Percentiles rank a stretch among this genome's conserved stretches.
These are phyloP conservation scores for Cotesia chilonis DNA, from an alignment of 1,140 invertebrate species.

Conservation along the genomic window DNA sequence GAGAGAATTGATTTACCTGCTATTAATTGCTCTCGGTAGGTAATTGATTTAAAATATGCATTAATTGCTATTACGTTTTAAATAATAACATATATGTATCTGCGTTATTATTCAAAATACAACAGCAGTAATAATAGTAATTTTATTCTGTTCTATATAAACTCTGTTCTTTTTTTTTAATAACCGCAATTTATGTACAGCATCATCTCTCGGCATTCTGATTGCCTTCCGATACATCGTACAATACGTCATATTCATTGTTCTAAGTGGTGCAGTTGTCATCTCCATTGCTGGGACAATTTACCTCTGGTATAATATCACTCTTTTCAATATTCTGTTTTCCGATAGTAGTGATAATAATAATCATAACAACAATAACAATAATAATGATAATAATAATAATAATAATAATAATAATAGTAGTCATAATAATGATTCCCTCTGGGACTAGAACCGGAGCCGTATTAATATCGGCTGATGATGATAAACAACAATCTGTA, in stretches of 20 bases:
- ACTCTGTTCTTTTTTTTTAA: background rate
- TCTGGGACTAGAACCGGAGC: background rate
- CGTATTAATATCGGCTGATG: slow-evolving; percentile 2
- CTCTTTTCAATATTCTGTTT: slow-evolving; percentile 23
- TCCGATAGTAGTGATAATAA: slow-evolving; percentile 11
- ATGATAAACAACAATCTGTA: background rate
- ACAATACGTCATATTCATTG: slow-evolving; percentile 74
- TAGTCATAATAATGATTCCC: slow-evolving; percentile 43
- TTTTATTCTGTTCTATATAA: slow-evolving; percentile 30
- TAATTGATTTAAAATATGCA: slow-evolving; percentile 33
- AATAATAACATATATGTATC: background rate
- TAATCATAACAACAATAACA: too few species aligned
- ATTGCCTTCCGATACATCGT: slow-evolving; percentile 72
- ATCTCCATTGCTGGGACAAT: slow-evolving; percentile 70
- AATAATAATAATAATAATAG: too few species aligned
- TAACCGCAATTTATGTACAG: slow-evolving; percentile 58
- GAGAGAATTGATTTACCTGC: slow-evolving; percentile 71
- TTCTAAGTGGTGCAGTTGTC: slow-evolving; percentile 70
- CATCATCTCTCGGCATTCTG: slow-evolving; percentile 69
- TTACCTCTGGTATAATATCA: slow-evolving; percentile 73
- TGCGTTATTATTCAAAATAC: background rate
- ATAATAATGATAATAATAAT: too few species aligned
- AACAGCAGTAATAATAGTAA: slow-evolving; percentile 14
- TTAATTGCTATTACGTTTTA: slow-evolving; percentile 4
- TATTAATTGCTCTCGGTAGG: slow-evolving; percentile 71